A percentile compares a stretch with the other conserved stretches of the same genome.
Conservation (phyloP, 2,797 vertebrate genomes). For the Periparus ater region DNA sequence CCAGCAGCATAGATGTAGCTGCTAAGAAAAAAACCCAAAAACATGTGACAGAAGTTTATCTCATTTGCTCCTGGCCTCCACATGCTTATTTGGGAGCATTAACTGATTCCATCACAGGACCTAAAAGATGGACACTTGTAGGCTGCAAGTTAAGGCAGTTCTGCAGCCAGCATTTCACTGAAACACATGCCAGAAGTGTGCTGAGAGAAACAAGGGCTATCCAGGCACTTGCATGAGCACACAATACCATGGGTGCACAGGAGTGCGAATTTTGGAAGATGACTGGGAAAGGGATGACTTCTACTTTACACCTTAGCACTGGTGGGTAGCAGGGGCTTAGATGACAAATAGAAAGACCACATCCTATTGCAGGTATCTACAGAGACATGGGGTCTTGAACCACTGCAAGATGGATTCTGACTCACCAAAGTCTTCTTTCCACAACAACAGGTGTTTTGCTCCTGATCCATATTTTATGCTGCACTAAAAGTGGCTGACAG, state of each 20-base stretch:
- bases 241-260: neutral
- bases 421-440: neutral
- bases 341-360: neutral
- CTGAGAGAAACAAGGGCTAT: neutral
- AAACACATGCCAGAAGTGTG: neutral
- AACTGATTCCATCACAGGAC: neutral
- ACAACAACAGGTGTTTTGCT: neutral
- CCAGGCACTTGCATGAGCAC: fast-evolving
- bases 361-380: neutral
- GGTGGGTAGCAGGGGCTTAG: neutral
- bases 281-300: neutral
- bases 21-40: neutral
- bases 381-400: neutral
- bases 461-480: neutral
- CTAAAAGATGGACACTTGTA: neutral
- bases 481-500: neutral
- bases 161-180: neutral
- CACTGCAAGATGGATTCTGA: neutral
- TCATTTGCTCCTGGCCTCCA: neutral
- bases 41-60: neutral
- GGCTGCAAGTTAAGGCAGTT: neutral
- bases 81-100: neutral
- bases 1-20: neutral
- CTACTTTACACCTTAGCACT: neutral
- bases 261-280: neutral